Evolutionary conservation across 1,140 invertebrate genomes (phyloP).

Genomic region (Diorhabda carinulata): DNA sequence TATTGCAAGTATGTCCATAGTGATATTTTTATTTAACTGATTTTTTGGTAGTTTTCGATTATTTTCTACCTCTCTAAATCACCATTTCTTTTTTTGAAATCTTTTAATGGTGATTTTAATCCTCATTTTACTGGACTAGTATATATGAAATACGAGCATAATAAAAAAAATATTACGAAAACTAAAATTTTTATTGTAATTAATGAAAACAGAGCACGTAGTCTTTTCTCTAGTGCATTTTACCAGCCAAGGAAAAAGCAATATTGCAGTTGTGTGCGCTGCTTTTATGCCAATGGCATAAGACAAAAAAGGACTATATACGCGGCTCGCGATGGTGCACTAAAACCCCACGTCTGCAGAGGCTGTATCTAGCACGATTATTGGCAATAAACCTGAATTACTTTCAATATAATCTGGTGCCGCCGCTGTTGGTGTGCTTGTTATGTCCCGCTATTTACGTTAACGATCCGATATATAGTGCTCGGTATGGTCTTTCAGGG

Average conservation of each 20-base stretch:
- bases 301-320: conserved; percentile 15
- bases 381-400: conserved; percentile 45
- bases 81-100: too few relatives aligned
- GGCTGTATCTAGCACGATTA: conserved; percentile 43
- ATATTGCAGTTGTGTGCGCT: conserved; percentile 9
- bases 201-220: conserved; percentile 17
- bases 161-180: not conserved
- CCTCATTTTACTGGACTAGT: too few relatives aligned
- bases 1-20: too few relatives aligned
- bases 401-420: conserved; percentile 43
- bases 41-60: too few relatives aligned
- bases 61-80: too few relatives aligned
- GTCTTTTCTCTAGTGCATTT: not conserved
- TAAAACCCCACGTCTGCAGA: conserved; percentile 40
- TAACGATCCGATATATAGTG: conserved; percentile 17
- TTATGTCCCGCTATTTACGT: conserved; percentile 30
- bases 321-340: conserved; percentile 23
- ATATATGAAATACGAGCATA: too few relatives aligned
- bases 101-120: too few relatives aligned
- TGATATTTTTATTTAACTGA: too few relatives aligned
- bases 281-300: conserved; percentile 11
- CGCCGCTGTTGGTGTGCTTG: conserved; percentile 23
- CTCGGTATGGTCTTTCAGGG: conserved; percentile 3
- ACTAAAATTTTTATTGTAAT: conserved; percentile 9
- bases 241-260: not conserved